Evolutionary conservation across 2,113 vertebrate genomes (phyloP).

Genomic region (Lucifuga dentata): DNA sequence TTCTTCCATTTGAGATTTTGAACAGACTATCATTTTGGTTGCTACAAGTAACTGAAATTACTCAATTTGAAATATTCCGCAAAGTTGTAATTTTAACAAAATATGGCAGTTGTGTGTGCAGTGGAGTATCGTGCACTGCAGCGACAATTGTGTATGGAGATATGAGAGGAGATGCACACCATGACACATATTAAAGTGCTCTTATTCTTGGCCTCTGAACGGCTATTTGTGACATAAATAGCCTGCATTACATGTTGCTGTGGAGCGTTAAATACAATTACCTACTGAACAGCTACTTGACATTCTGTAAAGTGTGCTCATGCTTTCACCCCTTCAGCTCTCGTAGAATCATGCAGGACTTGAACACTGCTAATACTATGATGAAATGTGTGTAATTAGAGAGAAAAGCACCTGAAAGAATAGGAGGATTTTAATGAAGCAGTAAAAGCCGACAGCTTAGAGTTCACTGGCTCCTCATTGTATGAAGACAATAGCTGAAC

Average conservation of each 20-base stretch:
- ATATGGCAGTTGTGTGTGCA: no score
- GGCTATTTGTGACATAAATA: not conserved
- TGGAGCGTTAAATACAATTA: conserved; percentile 12
- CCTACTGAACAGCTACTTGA: not conserved
- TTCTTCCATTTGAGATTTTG: no score
- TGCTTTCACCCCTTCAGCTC: not conserved
- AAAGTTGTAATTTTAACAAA: no score
- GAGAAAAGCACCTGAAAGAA: not conserved
- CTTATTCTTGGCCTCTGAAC: not conserved
- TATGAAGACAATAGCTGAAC: conserved; percentile 3
- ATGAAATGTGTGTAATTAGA: conserved; percentile 11
- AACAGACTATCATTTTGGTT: no score
- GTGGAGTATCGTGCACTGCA: not conserved
- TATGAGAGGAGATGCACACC: no score
- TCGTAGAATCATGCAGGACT: not conserved
- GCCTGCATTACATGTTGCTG: not conserved
- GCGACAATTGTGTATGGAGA: conserved; percentile 9
- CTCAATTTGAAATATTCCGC: no score
- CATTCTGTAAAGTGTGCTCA: conserved; percentile 2
- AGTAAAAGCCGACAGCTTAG: not conserved
- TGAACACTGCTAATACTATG: not conserved
- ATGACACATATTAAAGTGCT: not conserved
- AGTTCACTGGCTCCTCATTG: conserved; percentile 12
- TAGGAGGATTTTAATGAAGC: not conserved
- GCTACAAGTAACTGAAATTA: no score